Evolutionary conservation across 1,140 invertebrate species (phyloP).

Genomic region (Drosophila pallidifrons): DNA sequence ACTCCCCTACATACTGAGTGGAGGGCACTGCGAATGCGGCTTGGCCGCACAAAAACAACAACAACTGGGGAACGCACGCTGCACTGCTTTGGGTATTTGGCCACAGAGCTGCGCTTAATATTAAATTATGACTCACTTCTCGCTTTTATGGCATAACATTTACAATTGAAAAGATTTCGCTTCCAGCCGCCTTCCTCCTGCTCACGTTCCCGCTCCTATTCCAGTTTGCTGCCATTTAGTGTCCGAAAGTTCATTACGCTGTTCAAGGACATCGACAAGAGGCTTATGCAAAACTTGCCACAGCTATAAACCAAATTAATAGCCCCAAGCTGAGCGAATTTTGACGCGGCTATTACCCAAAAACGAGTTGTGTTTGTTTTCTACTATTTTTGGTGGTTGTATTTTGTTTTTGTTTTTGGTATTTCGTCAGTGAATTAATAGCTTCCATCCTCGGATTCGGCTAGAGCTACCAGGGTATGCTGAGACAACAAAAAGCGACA

Average conservation of each 20-base stretch:
- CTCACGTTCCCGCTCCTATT: background rate
- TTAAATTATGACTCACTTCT: slow-evolving; percentile 58
- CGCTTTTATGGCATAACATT: slow-evolving; percentile 45
- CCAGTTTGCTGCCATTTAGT: slow-evolving; percentile 9
- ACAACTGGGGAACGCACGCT: background rate
- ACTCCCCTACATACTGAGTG: background rate
- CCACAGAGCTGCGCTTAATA: slow-evolving; percentile 35
- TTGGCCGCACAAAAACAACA: slow-evolving; percentile 46
- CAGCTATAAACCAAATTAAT: slow-evolving; percentile 61
- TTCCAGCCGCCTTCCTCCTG: background rate
- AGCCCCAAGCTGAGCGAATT: slow-evolving; percentile 36
- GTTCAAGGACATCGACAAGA: slow-evolving; percentile 47
- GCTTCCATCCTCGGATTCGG: background rate
- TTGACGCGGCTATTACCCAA: slow-evolving; percentile 46
- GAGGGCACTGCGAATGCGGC: slow-evolving; percentile 15
- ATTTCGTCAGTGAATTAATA: slow-evolving; percentile 41
- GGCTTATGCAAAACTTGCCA: slow-evolving; percentile 48
- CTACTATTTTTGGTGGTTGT: slow-evolving; percentile 1
- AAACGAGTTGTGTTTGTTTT: slow-evolving; percentile 47
- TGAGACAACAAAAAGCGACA: slow-evolving; percentile 3
- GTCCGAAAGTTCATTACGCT: slow-evolving; percentile 55
- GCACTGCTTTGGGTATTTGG: slow-evolving; percentile 24
- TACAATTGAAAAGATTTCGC: slow-evolving; percentile 54
- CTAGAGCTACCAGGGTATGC: background rate
- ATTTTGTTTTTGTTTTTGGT: slow-evolving; percentile 7